Base-by-base conservation (phyloP, 2,797 vertebrate species). In the Chelonia mydas region DNA sequence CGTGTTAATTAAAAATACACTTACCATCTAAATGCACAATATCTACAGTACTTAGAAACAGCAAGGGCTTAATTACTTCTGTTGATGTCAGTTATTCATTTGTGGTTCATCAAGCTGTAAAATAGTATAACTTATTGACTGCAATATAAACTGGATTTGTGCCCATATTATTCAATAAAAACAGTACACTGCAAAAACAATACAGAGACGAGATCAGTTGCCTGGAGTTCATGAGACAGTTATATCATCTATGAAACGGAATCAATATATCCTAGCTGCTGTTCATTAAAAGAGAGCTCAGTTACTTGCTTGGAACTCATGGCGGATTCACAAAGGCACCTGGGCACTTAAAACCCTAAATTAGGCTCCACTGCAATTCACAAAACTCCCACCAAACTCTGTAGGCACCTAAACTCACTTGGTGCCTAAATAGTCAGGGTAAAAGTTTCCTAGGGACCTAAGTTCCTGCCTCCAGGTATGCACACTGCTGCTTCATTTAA, bases 141-240 rank as follows among this genome's bases (percentile, higher is more conserved):
- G 91, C 79, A 93, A 84, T 96, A 96, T 94, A 94, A 94, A 90
- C 91, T 97, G 97, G 97, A 95, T 83, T 47, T n/a, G 65, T 94
- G 96, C 95, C 83, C 96, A 94, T 81, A 88, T 93, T 93, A 95
- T 96, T 96, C 93, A 96, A 96, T 81, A 92, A 93, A 96, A 95
- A 97, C 96, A 97, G 95, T 96, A 57, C 87, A 7, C 92, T 96
- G 90, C 78, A 88, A 90, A 96, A 97, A 96, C 97, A 97, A 96
- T 97, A 93, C 85, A 82, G 94, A 95, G 96, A 96, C 94, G 93
- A 97, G 97, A 97, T 97, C 96, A 96, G 96, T 96, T 97, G 96
- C 96, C 96, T 95, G 93, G 95, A 97, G 97, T 97, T 97, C 97
- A 95, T 84, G 84, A 94, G 92, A 92, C 68, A 95, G 93, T 97